A percentile compares a stretch with the other conserved stretches of the same genome.
phyloP scores from a whole-genome alignment of 1,140 invertebrate genomes.

The Aphaenogaster floridana region DNA sequence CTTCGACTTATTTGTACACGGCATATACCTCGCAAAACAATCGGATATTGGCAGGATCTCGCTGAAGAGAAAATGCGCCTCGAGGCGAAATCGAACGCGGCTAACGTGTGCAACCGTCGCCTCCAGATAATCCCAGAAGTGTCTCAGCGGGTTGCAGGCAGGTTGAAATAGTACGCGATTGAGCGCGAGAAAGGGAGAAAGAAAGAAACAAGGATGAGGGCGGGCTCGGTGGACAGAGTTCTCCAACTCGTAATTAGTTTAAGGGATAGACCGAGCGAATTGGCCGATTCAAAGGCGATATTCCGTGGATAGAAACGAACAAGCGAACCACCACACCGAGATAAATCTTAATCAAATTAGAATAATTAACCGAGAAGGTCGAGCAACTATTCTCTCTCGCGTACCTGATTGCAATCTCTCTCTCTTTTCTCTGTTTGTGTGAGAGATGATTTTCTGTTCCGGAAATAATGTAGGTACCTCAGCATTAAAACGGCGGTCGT shows the following conservation, averaged over 20 bases:
- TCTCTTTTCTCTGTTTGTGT: conserved; percentile 13
- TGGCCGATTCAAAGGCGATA: conserved; percentile 50
- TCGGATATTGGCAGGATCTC: conserved; percentile 43
- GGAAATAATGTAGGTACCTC: conserved; percentile 13
- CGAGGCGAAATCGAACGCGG: conserved; percentile 23
- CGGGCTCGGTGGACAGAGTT: not conserved
- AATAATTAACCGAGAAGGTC: conserved; percentile 59
- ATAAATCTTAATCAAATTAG: conserved; percentile 69
- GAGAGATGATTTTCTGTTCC: conserved; percentile 37
- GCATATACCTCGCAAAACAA: conserved; percentile 24
- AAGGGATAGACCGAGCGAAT: conserved; percentile 47
- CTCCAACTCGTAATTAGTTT: conserved; percentile 60
- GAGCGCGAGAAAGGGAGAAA: conserved; percentile 3
- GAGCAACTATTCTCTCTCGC: conserved; percentile 28
- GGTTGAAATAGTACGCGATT: conserved; percentile 19
- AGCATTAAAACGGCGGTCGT: conserved; percentile 6
- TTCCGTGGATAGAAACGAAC: conserved; percentile 38
- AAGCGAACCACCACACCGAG: conserved; percentile 35
- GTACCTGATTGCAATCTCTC: conserved; percentile 41
- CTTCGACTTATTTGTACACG: conserved; percentile 30
- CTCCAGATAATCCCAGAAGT: conserved; percentile 38
- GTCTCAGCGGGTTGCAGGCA: conserved; percentile 4
- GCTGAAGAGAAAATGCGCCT: conserved; percentile 28
- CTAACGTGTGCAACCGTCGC: conserved; percentile 2
- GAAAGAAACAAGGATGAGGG: not conserved